Evolutionary conservation across 2,888 invertebrate genomes (phyloP).

Genomic region (Eurois occulta): DNA sequence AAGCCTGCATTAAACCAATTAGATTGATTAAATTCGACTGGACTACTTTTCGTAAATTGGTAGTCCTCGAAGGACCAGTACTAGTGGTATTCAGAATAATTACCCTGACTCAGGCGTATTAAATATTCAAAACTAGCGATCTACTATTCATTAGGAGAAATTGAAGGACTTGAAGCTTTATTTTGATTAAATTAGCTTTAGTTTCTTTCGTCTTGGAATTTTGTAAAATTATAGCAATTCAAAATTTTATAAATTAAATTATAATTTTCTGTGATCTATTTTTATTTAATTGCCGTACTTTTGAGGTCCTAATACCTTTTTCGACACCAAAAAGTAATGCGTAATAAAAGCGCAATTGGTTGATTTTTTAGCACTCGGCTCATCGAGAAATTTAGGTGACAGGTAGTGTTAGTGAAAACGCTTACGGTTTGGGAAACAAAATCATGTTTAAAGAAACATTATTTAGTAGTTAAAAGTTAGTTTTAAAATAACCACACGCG

Average conservation of each 20-base stretch:
- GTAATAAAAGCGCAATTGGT: too few species aligned
- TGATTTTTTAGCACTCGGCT: background rate
- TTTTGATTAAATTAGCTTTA: conserved; percentile 12
- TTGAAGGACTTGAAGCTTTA: background rate
- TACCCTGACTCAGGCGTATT: conserved; percentile 5
- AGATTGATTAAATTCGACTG: conserved; percentile 22
- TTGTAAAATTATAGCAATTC: background rate
- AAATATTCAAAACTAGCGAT: conserved; percentile 45
- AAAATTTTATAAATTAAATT: background rate
- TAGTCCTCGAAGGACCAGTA: conserved; percentile 8
- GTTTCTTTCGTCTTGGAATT: conserved; percentile 18
- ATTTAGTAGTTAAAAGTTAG: background rate
- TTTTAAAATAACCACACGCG: conserved; percentile 15
- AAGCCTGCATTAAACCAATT: background rate
- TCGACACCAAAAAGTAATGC: background rate
- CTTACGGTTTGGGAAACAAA: background rate
- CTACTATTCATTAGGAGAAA: conserved; percentile 19
- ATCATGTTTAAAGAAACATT: background rate
- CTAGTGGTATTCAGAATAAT: conserved; percentile 32
- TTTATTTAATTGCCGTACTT: background rate
- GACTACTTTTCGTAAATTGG: conserved; percentile 14
- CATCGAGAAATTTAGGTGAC: background rate
- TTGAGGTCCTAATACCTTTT: background rate
- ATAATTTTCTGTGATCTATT: background rate
- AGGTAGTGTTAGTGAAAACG: background rate